Base-by-base conservation (phyloP, 2,113 vertebrate genomes). In the Uropsilus gracilis region DNA sequence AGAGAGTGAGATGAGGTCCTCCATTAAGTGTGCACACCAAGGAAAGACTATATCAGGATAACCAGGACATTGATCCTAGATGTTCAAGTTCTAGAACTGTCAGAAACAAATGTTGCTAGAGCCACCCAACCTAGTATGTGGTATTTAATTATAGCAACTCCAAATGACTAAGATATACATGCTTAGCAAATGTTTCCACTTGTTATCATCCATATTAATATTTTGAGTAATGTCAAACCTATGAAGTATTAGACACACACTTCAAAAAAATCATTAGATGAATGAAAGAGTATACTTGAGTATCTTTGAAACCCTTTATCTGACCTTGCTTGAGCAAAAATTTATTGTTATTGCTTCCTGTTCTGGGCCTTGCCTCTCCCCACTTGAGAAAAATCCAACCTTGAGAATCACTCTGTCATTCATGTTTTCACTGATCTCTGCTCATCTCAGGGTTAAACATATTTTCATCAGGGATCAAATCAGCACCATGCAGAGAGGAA, bases 401-500 rank as follows among this genome's bases (percentile, higher is more conserved):
- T 81, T 81, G 9, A 3, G 16, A 46, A 91, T 44, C 75, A 88
- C 92, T 69, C 5, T 8, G 83, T 84, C 53, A 32, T 63, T 77
- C 14, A 24, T 42, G 59, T 89, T 87, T 93, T 91, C 71, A 64
- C 42, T 48, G 76, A 86, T 90, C 39, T 63, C 73, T 77, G 57
- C 84, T 87, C 77, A 89, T 88, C 81, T 91, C 28, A 94, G 75
- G 69, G 63, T 55, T 93, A 69, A 95, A 57, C 16, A n/a, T 84
- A 66, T 94, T 96, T 89, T 94, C 83, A 90, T 91, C 92, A 90
- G 75, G 78, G 80, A 80, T 81, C 63, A 93, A 85, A 89, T 95
- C 48, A 94, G 20, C 64, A 91, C 53, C 83, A 85, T 61, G 37
- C 61, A 90, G 82, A 93, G 75, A 92, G 84, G 42, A 77, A 93